Evolutionary conservation across 2,888 invertebrate species (phyloP), one percentile per base, ranked within the genome.

Genomic region (Alviniconcha strummeri): DNA sequence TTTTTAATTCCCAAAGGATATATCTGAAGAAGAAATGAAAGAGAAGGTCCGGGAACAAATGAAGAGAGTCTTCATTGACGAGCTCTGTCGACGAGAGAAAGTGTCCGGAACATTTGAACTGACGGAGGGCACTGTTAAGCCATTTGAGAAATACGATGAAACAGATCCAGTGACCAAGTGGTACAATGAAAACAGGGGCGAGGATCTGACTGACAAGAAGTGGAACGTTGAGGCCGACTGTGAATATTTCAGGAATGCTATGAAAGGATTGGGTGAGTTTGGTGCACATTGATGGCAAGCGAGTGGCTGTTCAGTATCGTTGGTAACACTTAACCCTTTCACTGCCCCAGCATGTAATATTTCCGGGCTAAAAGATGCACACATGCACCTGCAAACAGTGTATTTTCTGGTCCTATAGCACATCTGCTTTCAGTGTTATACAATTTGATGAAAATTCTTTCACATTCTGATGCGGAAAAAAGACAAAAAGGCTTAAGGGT

Each of bases 31-130:
- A 64, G 85, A 83, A 55, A 80, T 86, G 67, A 84, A 85, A 71
- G 83, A 54, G 5, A 75, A 83, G 17, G 56, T 92, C 17, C 91
- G 91, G 83, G 85, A 78, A 1, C 86, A 87, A 80, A 89, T 92
- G 86, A 88, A 87, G 79, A 77, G 85, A 13, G 86, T 88, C 13
- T 92, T 90, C 83, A 85, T 92, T 9, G 88, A 88, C 19, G 93
- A 93, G 84, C 84, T 92, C 76, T 85, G 90, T 86, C 83, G 92
- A 54, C 86, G 92, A 7, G 89, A 92, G 82, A 81, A 76, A 56
- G 86, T 90, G 8, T 90, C 91, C 0, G 92, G 91, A 15, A 93
- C 93, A 1, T 91, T 92, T 84, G 93, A 93, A 85, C 86, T 91
- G 85, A 91, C 92, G 5, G 84, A 87, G 72, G 93, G 93, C 9